Percentiles rank a stretch among this genome's conserved stretches.
Conservation (phyloP, 2,888 invertebrate genomes). For the Acleris laterana region DNA sequence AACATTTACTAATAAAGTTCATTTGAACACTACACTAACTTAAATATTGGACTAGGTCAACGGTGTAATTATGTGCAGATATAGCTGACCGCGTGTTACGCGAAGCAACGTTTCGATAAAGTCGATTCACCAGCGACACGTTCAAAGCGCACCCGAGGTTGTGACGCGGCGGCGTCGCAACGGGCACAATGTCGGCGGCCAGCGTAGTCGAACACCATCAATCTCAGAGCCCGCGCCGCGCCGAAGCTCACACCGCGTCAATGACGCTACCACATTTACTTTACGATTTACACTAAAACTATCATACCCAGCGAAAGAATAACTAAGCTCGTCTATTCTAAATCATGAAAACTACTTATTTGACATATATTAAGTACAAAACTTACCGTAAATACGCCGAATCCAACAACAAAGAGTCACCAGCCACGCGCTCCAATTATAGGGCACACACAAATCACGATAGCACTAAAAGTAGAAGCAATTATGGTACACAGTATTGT, state of each 20-base stretch:
- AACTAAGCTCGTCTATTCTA: constrained; percentile 42
- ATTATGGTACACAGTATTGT: constrained; percentile 68
- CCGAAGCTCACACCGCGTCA: constrained; percentile 59
- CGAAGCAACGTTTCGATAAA: constrained; percentile 64
- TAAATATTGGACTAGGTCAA: constrained; percentile 54
- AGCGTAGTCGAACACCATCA: constrained; percentile 54
- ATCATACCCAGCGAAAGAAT: constrained; percentile 40
- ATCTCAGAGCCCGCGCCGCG: constrained; percentile 60
- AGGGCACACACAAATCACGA: constrained; percentile 82
- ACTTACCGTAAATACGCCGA: constrained; percentile 79
- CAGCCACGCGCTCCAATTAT: constrained; percentile 84
- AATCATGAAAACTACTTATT: constrained; percentile 44
- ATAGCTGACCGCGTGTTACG: constrained; percentile 33
- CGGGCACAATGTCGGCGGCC: constrained; percentile 67
- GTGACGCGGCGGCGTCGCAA: constrained; percentile 75
- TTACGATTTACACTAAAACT: constrained; percentile 45
- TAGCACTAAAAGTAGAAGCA: constrained; percentile 71
- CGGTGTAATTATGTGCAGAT: constrained; percentile 40
- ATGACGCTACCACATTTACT: constrained; percentile 70
- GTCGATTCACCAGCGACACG: constrained; percentile 62
- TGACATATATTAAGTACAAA: constrained; percentile 51
- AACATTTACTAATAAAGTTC: constrained; percentile 12
- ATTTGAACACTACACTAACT: constrained; percentile 42
- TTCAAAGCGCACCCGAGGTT: constrained; percentile 64
- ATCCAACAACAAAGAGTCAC: constrained; percentile 83